Base-by-base conservation (phyloP, 2,797 vertebrate genomes). In the Chiloscyllium punctatum region DNA sequence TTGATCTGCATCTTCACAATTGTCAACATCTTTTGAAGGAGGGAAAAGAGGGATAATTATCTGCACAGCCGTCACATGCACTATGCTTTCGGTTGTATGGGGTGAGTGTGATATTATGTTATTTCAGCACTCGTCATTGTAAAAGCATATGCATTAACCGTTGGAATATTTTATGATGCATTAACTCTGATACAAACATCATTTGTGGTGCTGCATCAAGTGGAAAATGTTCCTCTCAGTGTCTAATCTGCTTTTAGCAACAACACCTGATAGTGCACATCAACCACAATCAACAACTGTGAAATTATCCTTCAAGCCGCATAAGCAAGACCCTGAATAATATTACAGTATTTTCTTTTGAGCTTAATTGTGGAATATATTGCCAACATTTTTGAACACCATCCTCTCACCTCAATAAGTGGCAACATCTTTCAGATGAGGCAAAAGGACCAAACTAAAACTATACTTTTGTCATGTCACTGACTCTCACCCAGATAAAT, bases 181-280 rank as follows among this genome's bases (percentile, higher is more conserved):
- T 95, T 77, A 95, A 95, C 94, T 57, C 4, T 95, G 94, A 95
- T 77, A 42, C 94, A 95, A 95, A 95, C 37, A 95, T 95, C 94
- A 95, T 95, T 95, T 95, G 94, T 77, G 71, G 42, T 57, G 71
- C 94, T 77, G 48, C 48, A 48, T 51, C 94, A 94, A 94, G 72
- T 77, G 94, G 94, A 77, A 95, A 95, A 95, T 95, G 71, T 77
- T 77, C 51, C 77, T 74, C 42, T 95, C 66, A 51, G 25, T 53
- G 68, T 94, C 94, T 94, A 94, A 94, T 94, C 94, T 94, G 94
- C 66, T 48, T 71, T 72, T 71, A 94, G 71, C 94, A 74, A 30
- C 25, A 51, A 74, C 71, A 94, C 48, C 94, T 74, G 94, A 94
- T 94, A 94, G 69, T 74, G 11, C 71, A 95, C 48, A 95, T 77